phyloP scores from a whole-genome alignment of 1,140 invertebrate genomes.

The Aphaenogaster ashmeadi region DNA sequence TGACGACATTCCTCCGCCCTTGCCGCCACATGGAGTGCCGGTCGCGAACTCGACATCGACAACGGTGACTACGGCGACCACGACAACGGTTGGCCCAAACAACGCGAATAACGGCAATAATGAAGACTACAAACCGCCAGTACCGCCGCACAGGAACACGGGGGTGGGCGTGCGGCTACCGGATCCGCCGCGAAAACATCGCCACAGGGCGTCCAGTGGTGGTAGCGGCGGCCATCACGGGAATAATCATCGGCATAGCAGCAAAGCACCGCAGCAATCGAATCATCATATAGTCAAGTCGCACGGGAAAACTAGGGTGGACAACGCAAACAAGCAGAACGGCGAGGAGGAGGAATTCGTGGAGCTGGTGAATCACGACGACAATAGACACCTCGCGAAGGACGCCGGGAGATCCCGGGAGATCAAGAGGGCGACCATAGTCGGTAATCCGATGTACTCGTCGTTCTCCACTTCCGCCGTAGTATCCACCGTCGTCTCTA shows the following conservation, averaged over 20 bases:
- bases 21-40: conserved; percentile 87
- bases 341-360: conserved; percentile 80
- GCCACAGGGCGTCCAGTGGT: conserved; percentile 85
- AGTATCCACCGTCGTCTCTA: conserved; percentile 75
- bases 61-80: conserved; percentile 45
- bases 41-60: conserved; percentile 74
- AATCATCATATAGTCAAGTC: conserved; percentile 64
- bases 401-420: conserved; percentile 86
- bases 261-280: conserved; percentile 51
- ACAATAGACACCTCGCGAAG: conserved; percentile 71
- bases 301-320: conserved; percentile 65
- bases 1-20: conserved; percentile 86
- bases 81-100: conserved; percentile 51
- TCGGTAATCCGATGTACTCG: conserved; percentile 95
- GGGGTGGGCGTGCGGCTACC: conserved; percentile 85
- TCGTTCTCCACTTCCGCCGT: conserved; percentile 77
- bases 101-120: conserved; percentile 82
- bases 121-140: conserved; percentile 93
- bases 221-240: conserved; percentile 77
- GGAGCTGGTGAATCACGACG: conserved; percentile 78
- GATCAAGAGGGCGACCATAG: conserved; percentile 94
- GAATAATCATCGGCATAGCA: conserved; percentile 74
- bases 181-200: conserved; percentile 82
- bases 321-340: conserved; percentile 67
- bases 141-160: conserved; percentile 94